Base-by-base conservation (phyloP, 2,797 vertebrate genomes). In the Craterocephalus amniculus region DNA sequence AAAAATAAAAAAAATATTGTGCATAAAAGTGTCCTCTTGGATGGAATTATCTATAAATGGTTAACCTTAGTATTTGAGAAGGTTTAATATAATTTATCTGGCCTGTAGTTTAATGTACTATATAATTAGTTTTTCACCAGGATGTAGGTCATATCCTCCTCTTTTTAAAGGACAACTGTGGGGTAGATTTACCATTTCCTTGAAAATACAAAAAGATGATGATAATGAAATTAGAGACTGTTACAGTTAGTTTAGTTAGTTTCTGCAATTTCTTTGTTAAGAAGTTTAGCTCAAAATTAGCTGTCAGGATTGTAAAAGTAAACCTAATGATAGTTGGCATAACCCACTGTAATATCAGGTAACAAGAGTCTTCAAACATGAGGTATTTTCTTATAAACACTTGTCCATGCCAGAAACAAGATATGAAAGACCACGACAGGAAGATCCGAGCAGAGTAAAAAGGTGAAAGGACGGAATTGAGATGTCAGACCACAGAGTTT, bases 401-500 rank as follows among this genome's bases (percentile, higher is more conserved):
- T 31, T 14, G 9, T 8, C 40, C 29, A 4, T 0, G 14, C 4
- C 31, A 31, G 12, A 63, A 80, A 84, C 11, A 78, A 83, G 69
- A 83, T 74, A 83, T 87, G 83, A 90, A 87, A 86, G 61, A 58
- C 24, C 18, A 0, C 83, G 86, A 81, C 87, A 82, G 77, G 78
- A 83, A 80, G 67, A 83, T 22, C 6, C 55, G n/a, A 73, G 52
- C 24, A 31, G 27, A 58, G 36, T 49, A 29, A 68, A 29, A 45
- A 18, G 34, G 43, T 58, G 63, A 35, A 29, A 29, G 62, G 84
- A 76, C 60, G 74, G 82, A 89, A 93, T 89, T 89, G 87, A 93
- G 87, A 89, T 85, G 87, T 94, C 90, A 88, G 58, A 67, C 67
- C 26, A 51, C 66, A 58, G 67, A 83, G 86, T 88, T 90, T 83